Percentiles rank a stretch among this genome's conserved stretches.
phyloP scores from a whole-genome alignment of 2,113 vertebrate species.

The Antechinus flavipes region DNA sequence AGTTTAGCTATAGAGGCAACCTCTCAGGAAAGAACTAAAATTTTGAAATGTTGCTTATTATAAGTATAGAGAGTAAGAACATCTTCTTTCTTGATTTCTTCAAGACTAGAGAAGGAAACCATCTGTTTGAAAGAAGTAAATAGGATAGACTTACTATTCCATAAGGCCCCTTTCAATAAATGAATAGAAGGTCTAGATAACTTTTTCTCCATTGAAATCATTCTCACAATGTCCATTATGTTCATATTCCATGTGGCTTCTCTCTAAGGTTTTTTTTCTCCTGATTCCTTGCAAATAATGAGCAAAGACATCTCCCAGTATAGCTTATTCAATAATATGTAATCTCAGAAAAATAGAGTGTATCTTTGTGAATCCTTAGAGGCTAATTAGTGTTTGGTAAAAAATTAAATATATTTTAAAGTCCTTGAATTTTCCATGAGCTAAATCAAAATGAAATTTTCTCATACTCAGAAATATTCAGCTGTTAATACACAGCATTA shows the following conservation, averaged over 20 bases:
- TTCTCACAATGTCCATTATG: too few species aligned
- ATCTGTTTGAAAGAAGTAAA: constrained; percentile 26
- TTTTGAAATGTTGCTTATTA: not conserved
- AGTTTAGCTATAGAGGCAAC: constrained; percentile 32
- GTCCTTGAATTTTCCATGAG: constrained; percentile 29
- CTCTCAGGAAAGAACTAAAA: constrained; percentile 34
- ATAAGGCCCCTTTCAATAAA: constrained; percentile 18
- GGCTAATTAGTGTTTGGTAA: constrained; percentile 49
- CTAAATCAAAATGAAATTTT: constrained; percentile 21
- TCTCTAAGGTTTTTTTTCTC: constrained; percentile 13
- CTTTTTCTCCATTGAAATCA: constrained; percentile 30
- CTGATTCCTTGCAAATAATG: constrained; percentile 6
- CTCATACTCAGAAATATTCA: not conserved
- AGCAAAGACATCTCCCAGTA: constrained; percentile 39
- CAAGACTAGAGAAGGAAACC: constrained; percentile 37
- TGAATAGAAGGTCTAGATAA: not conserved
- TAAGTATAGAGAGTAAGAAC: constrained; percentile 41
- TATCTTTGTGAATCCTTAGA: not conserved
- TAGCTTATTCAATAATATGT: constrained; percentile 42
- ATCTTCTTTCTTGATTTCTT: constrained; percentile 33
- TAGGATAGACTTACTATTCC: constrained; percentile 15
- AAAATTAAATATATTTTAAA: constrained; percentile 2
- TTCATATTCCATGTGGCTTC: constrained; percentile 22
- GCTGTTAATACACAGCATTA: constrained; percentile 29
- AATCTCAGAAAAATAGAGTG: constrained; percentile 13